Evolutionary conservation across 2,113 vertebrate species (phyloP), one percentile per base, ranked within the genome.

Genomic region (Eonycteris spelaea): DNA sequence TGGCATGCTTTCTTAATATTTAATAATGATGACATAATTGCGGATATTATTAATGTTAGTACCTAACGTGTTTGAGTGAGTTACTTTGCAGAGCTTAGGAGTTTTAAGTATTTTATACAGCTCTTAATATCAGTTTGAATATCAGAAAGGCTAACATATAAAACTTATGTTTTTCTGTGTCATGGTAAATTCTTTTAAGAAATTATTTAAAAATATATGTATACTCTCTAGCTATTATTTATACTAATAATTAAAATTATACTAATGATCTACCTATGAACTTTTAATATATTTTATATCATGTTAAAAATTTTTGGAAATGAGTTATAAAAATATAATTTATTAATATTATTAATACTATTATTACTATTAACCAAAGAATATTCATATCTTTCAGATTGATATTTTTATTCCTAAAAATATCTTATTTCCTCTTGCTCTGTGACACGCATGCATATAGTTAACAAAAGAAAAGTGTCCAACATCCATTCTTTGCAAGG

Each of bases 191-290:
- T 48, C 86, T 74, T 75, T 86, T 87, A 43, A 91, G 18, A 71
- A 71, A 53, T 74, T 33, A 43, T 84, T 78, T 90, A 68, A 21
- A 92, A 93, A 40, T 68, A 74, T 28, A 45, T 71, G 19, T 38
- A 24, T 78, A 53, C 18, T 86, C 16, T 88, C 7, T 45, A 73
- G 18, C 4, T 90, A 85, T 63, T 59, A 4, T 24, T 24, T 91
- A 82, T 11, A 40, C 6, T 93, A 93, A 53, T 74, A 43, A 63
- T 57, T 84, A 78, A 92, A 95, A 83, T 82, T 68, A 79, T n/a
- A 83, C 55, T 59, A 59, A 73, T 6, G 4, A 6, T 14, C 35
- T 57, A 48, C 7, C 0, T 86, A 82, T 78, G 21, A 94, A 85
- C 6, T 55, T 86, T 70, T 79, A 22, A 35, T 78, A 24, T 67